Conservation (phyloP, 2,797 vertebrate species). For the Limnodromus scolopaceus region DNA sequence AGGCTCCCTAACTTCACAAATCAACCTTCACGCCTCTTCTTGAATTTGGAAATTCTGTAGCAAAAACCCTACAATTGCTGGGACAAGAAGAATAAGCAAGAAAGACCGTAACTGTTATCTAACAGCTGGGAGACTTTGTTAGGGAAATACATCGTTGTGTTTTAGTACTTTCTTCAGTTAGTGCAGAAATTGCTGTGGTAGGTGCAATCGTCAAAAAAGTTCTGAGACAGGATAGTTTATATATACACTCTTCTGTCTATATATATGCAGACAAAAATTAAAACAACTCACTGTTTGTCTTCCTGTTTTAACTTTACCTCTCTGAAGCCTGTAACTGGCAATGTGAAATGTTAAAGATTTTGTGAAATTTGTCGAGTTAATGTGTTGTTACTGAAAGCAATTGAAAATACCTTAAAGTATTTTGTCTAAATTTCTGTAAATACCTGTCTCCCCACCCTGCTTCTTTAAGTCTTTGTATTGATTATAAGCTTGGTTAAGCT, state of each 20-base stretch:
- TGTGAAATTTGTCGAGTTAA: background rate
- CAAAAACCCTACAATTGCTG: background rate
- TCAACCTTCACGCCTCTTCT: background rate
- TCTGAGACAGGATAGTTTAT: background rate
- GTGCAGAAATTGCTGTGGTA: background rate
- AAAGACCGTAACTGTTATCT: background rate
- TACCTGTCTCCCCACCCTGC: background rate
- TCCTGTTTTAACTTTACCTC: background rate
- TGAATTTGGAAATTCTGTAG: background rate
- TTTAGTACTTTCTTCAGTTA: background rate
- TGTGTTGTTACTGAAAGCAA: background rate
- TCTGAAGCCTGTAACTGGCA: background rate
- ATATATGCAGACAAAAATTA: background rate
- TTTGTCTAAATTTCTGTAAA: background rate
- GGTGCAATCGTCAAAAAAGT: fast-evolving
- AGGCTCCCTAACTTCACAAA: background rate
- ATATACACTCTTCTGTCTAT: background rate
- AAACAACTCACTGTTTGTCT: background rate
- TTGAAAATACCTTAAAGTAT: background rate
- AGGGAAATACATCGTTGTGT: background rate
- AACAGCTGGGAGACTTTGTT: background rate
- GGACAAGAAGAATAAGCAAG: background rate
- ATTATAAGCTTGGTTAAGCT: background rate
- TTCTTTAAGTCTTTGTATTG: background rate
- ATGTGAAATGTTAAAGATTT: background rate